Evolutionary conservation across 2,888 invertebrate genomes (phyloP).

Genomic region (Andricus curvator): DNA sequence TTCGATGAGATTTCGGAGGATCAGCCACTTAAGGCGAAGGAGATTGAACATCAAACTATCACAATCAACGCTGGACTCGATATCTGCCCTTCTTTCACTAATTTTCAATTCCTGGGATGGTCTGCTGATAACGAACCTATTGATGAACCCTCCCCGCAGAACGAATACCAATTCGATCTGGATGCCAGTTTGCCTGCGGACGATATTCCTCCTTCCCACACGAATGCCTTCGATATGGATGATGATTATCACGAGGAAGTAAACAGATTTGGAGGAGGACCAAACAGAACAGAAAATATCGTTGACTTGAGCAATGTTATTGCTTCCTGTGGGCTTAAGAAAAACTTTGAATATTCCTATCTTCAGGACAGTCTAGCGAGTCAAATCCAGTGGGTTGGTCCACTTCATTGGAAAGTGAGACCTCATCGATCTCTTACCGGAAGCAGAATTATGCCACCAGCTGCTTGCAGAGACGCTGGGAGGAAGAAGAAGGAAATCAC

Average conservation of each 20-base stretch:
- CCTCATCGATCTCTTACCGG: conserved; percentile 29
- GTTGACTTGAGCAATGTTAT: conserved; percentile 60
- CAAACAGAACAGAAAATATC: conserved; percentile 54
- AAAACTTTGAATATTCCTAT: conserved; percentile 67
- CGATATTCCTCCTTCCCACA: conserved; percentile 34
- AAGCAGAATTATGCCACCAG: conserved; percentile 39
- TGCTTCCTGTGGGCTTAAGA: conserved; percentile 37
- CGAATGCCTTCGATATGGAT: conserved; percentile 53
- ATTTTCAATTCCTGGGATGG: conserved; percentile 83
- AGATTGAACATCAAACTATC: conserved; percentile 56
- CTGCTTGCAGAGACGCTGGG: conserved; percentile 44
- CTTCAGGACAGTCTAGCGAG: conserved; percentile 50
- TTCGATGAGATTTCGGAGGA: conserved; percentile 54
- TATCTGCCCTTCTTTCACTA: conserved; percentile 82
- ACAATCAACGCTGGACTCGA: conserved; percentile 75
- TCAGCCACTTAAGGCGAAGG: neutral
- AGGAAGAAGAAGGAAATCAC: conserved; percentile 59
- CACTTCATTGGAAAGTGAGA: conserved; percentile 89
- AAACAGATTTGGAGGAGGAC: conserved; percentile 45
- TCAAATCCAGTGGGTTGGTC: conserved; percentile 86
- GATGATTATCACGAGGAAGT: conserved; percentile 51
- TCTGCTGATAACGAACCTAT: conserved; percentile 78
- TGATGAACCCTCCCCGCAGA: neutral
- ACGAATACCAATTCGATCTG: conserved; percentile 67
- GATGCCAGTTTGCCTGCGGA: conserved; percentile 64